Conservation (phyloP, 2,797 vertebrate species). For the Fistularia commersonii region DNA sequence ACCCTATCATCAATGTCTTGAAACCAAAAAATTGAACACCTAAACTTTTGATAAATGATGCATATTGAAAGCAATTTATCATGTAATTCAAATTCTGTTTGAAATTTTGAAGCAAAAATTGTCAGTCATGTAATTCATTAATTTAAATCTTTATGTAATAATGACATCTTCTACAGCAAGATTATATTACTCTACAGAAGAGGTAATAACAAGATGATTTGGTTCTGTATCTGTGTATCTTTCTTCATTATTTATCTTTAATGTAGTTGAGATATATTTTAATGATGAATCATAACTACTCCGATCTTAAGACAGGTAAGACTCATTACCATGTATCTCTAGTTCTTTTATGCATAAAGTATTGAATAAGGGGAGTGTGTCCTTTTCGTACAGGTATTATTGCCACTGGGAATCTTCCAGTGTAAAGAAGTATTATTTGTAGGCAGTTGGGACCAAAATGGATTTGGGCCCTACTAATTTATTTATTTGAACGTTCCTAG, state of each 20-base stretch:
- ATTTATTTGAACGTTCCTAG: conserved; percentile 41
- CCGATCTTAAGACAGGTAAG: conserved; percentile 59
- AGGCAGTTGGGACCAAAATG: conserved; percentile 32
- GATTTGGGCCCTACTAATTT: conserved; percentile 29
- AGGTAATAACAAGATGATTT: too few species aligned
- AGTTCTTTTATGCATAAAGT: conserved; percentile 64
- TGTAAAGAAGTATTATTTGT: conserved; percentile 41
- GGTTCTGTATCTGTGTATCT: too few species aligned
- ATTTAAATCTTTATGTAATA: too few species aligned
- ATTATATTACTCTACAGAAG: too few species aligned
- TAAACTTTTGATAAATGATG: not conserved
- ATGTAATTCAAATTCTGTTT: not conserved
- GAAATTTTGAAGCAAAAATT: too few species aligned
- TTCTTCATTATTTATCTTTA: not conserved
- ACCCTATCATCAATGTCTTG: not conserved
- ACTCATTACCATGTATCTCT: conserved; percentile 62
- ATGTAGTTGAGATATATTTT: not conserved
- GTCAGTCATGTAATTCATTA: too few species aligned
- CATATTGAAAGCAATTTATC: not conserved
- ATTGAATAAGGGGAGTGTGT: conserved; percentile 49
- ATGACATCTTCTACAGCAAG: too few species aligned
- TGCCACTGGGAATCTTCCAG: conserved; percentile 38
- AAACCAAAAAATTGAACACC: conserved; percentile 5
- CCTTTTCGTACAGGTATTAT: conserved; percentile 44
- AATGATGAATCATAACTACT: conserved; percentile 64